phyloP scores from a whole-genome alignment of 2,888 invertebrate genomes.

The Strigamia transsilvanica region DNA sequence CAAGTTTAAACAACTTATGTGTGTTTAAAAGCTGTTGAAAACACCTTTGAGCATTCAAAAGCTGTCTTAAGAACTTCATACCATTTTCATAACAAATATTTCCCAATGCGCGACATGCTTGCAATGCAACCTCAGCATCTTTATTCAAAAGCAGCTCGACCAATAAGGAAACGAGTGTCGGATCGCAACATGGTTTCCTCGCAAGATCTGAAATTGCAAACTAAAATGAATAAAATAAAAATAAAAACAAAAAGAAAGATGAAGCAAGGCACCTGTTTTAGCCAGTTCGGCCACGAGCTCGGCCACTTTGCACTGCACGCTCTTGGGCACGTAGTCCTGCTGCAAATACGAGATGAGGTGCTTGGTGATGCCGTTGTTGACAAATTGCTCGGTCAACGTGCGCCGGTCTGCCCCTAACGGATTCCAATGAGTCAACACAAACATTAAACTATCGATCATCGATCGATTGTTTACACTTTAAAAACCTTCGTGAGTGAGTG shows the following conservation, averaged over 20 bases:
- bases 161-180: conserved; percentile 61
- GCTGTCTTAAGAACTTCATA: conserved; percentile 60
- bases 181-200: conserved; percentile 71
- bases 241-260: background rate
- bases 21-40: no score
- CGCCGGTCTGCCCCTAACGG: conserved; percentile 33
- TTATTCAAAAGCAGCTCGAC: conserved; percentile 60
- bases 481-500: background rate
- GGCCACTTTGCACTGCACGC: conserved; percentile 67
- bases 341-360: background rate
- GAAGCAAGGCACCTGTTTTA: conserved; percentile 68
- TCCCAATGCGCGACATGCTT: conserved; percentile 82
- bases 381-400: conserved; percentile 24
- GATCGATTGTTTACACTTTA: background rate
- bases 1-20: no score
- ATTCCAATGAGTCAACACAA: background rate
- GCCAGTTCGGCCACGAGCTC: conserved; percentile 80
- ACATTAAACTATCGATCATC: background rate
- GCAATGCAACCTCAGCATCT: conserved; percentile 69
- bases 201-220: conserved; percentile 69
- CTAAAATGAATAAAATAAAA: background rate
- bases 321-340: conserved; percentile 31
- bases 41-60: no score
- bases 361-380: conserved; percentile 31
- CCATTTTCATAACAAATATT: conserved; percentile 91